Percentiles rank a stretch among this genome's conserved stretches.
Conservation (phyloP, 2,888 invertebrate species). For the Lithophane semibrunnea region DNA sequence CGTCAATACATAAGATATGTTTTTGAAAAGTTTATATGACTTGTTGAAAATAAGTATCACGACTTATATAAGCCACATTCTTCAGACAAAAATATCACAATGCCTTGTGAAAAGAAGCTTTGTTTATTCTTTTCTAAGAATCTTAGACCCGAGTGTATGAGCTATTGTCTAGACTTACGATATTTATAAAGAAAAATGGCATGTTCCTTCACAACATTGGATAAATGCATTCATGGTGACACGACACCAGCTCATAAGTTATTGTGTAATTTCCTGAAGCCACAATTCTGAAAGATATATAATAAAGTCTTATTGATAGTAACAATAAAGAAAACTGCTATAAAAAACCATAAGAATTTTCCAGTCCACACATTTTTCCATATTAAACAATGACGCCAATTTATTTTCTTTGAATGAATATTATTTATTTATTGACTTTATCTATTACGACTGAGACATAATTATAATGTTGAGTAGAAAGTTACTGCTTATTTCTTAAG, state of each 20-base stretch:
- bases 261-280: constrained; percentile 1
- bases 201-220: not conserved
- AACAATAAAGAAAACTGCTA: not conserved
- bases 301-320: not conserved
- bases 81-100: not conserved
- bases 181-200: not conserved
- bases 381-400: not conserved
- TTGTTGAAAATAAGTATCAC: not conserved
- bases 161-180: no score
- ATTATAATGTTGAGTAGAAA: no score
- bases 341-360: not conserved
- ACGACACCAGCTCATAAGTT: not conserved
- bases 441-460: no score
- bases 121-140: not conserved
- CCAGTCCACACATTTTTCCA: not conserved
- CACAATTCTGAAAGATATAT: not conserved
- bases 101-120: not conserved
- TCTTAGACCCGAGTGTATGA: no score
- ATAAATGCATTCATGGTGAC: not conserved
- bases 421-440: not conserved
- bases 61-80: not conserved
- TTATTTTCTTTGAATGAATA: not conserved
- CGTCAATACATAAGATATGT: not conserved
- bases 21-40: not conserved
- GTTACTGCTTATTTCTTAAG: no score